Base-by-base conservation (phyloP, 2,888 invertebrate species). In the Cataglyphis livida region DNA sequence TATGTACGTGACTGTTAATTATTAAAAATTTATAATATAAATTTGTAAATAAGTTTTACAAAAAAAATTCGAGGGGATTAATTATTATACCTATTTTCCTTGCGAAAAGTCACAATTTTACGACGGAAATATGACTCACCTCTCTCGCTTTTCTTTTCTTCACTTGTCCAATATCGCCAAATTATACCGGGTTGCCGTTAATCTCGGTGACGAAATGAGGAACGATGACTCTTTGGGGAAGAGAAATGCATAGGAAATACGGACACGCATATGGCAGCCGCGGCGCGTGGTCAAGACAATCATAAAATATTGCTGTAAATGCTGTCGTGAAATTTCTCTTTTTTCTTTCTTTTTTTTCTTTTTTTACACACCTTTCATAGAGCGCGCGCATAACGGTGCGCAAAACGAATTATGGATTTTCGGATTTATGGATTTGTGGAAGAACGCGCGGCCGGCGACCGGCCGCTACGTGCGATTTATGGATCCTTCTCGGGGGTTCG, bases 221-320 rank as follows among this genome's bases (percentile, higher is more conserved):
- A 78, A 70, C 78, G 78, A 68, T 78, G 68, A 79, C 59, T n/a
- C 35, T 25, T 51, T 44, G 78, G 70, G 9, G 18, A 48, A 59
- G 78, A 79, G 78, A 79, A 61, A 25, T 32, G 66, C 66, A 12
- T 32, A 12, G 44, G 44, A 18, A 59, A 68, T 41, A 59, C 44
- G 68, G 59, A 68, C 59, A 57, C 68, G 70, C 78, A 44, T 70
- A 51, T 70, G 18, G 59, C 78, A 79, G 59, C 32, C 32, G 32
- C 35, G 70, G 32, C 44, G 78, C 59, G 78, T 79, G 78, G 78
- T 79, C 78, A 79, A 79, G 78, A 79, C 78, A 79, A 79, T 79
- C 78, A 61, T 79, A 79, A 79, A 79, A 79, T 79, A 79, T 79
- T 79, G 78, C 78, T 70, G 78, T 79, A 79, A 79, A 79, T 70